A percentile compares a stretch with the other conserved stretches of the same genome.
phyloP scores from a whole-genome alignment of 2,113 vertebrate species.

The Apteryx owenii region DNA sequence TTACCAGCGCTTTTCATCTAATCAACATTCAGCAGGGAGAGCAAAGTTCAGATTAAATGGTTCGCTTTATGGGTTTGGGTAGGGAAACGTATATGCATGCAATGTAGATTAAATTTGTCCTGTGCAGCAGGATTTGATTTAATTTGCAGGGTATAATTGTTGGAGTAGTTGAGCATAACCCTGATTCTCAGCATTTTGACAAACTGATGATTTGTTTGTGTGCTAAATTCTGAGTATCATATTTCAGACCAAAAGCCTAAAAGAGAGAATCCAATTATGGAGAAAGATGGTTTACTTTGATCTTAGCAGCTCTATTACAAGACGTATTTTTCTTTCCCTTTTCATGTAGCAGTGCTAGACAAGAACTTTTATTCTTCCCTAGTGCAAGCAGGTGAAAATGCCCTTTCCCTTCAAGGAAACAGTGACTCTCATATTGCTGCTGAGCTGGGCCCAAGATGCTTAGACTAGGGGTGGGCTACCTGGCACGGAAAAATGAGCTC shows the following conservation, averaged over 20 bases:
- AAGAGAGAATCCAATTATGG: background rate
- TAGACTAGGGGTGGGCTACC: constrained; percentile 36
- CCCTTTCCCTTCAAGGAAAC: constrained; percentile 17
- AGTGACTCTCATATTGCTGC: background rate
- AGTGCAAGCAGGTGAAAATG: constrained; percentile 36
- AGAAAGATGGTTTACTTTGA: constrained; percentile 45
- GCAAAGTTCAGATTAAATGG: constrained; percentile 46
- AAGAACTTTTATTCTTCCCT: constrained; percentile 18
- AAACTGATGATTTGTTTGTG: background rate
- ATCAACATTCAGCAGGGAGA: constrained; percentile 44
- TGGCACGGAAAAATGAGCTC: background rate
- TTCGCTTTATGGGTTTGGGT: constrained; percentile 1
- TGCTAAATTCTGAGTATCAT: background rate
- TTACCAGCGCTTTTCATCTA: constrained; percentile 68
- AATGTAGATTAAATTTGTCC: background rate
- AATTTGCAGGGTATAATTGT: background rate
- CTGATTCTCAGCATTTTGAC: background rate
- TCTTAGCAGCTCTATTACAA: constrained; percentile 49
- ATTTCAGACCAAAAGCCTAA: constrained; percentile 7
- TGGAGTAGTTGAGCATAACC: background rate
- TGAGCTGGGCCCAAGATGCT: constrained; percentile 1
- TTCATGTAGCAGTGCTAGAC: background rate
- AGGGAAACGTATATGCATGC: background rate
- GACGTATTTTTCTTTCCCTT: constrained; percentile 65
- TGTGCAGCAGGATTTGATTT: background rate